A percentile compares a stretch with the other conserved stretches of the same genome.
Evolutionary conservation across 1,140 invertebrate genomes (phyloP).

Genomic region (Daktulosphaira vitifoliae): DNA sequence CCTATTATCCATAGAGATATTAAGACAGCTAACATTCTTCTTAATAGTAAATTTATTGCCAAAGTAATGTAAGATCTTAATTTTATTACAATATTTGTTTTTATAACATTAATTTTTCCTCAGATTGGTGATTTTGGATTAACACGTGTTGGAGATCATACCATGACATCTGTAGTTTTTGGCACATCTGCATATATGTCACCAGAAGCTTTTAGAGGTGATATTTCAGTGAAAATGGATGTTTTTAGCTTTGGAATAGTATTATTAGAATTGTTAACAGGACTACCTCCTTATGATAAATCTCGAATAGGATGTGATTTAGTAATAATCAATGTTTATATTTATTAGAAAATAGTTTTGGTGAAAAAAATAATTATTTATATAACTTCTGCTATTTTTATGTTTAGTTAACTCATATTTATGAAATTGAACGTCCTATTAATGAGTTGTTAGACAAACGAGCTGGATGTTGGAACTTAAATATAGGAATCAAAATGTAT

Average conservation of each 20-base stretch:
- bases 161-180: slow-evolving; percentile 48
- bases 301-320: slow-evolving; percentile 48
- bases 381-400: background rate
- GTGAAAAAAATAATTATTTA: slow-evolving; percentile 38
- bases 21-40: slow-evolving; percentile 65
- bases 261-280: slow-evolving; percentile 60
- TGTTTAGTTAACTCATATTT: slow-evolving; percentile 40
- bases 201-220: slow-evolving; percentile 60
- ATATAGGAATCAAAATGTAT: slow-evolving; percentile 34
- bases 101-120: slow-evolving; percentile 36
- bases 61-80: slow-evolving; percentile 48
- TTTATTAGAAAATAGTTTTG: slow-evolving; percentile 40
- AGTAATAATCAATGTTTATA: slow-evolving; percentile 39
- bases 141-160: slow-evolving; percentile 47
- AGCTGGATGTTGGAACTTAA: slow-evolving; percentile 37
- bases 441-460: slow-evolving; percentile 39
- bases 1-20: slow-evolving; percentile 64
- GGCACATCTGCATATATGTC: slow-evolving; percentile 69
- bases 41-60: slow-evolving; percentile 53
- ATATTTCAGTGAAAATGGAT: slow-evolving; percentile 64
- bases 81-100: background rate
- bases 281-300: slow-evolving; percentile 53
- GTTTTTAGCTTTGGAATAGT: slow-evolving; percentile 70
- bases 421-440: slow-evolving; percentile 39
- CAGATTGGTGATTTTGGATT: slow-evolving; percentile 67